phyloP scores from a whole-genome alignment of 2,113 vertebrate genomes.

The Lepus europaeus region DNA sequence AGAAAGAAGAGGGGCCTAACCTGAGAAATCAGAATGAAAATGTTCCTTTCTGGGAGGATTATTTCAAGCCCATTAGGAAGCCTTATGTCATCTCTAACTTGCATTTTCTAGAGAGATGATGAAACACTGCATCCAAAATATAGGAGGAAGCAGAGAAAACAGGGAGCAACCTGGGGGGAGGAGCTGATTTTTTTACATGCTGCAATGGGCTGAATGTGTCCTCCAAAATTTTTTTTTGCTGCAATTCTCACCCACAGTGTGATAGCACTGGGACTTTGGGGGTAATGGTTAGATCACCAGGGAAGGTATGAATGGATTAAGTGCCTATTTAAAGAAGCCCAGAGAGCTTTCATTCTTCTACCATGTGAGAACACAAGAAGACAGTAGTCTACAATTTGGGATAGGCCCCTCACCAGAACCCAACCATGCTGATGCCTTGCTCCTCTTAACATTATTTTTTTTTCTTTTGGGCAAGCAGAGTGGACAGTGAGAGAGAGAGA shows the following conservation, averaged over 20 bases:
- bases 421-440: no score
- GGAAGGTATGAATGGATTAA: background rate
- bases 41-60: background rate
- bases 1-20: background rate
- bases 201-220: background rate
- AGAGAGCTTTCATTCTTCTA: background rate
- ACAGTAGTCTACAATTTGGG: background rate
- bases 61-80: background rate
- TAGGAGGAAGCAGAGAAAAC: background rate
- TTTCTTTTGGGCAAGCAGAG: no score
- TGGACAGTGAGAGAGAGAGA: no score
- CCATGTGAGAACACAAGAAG: background rate
- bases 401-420: background rate
- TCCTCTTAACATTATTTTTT: no score
- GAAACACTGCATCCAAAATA: background rate
- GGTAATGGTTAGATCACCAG: background rate
- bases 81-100: background rate
- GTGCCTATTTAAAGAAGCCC: background rate
- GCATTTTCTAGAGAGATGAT: background rate
- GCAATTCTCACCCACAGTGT: background rate
- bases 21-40: background rate
- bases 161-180: background rate
- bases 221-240: background rate
- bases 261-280: background rate
- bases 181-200: background rate